A percentile compares a stretch with the other conserved stretches of the same genome.
These are phyloP conservation scores for Sebastiscus tertius DNA, from an alignment of 2,797 vertebrate species.

Conservation along the genomic window DNA sequence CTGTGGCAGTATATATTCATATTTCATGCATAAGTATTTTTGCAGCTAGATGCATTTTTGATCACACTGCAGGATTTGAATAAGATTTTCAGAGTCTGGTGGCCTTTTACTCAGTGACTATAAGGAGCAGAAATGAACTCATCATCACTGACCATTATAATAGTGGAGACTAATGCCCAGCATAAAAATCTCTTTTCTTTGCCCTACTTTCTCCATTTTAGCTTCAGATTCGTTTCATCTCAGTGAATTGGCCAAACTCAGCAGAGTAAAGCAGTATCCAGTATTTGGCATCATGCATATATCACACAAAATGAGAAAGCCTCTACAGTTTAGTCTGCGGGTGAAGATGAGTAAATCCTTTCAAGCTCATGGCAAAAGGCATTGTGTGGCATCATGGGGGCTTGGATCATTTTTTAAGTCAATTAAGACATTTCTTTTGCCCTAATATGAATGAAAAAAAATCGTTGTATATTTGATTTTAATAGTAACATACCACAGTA, in stretches of 20 bases:
- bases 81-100: neutral
- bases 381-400: neutral
- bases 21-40: neutral
- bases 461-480: conserved; percentile 16
- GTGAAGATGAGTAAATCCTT: conserved; percentile 19
- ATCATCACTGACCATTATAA: conserved; percentile 51
- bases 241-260: conserved; percentile 17
- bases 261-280: conserved; percentile 14
- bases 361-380: neutral
- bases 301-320: conserved; percentile 22
- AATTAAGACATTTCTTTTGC: conserved; percentile 2
- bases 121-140: conserved; percentile 42
- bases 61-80: neutral
- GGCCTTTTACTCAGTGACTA: conserved; percentile 8
- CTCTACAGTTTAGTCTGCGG: neutral
- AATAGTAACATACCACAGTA: neutral
- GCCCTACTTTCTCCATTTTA: conserved; percentile 47
- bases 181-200: conserved; percentile 47
- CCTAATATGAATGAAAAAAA: conserved; percentile 8
- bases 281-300: conserved; percentile 19
- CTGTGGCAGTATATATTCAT: neutral
- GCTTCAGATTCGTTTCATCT: conserved; percentile 36
- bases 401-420: conserved; percentile 1
- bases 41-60: neutral
- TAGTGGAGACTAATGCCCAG: conserved; percentile 35